Evolutionary conservation across 2,113 vertebrate genomes (phyloP), one percentile per base, ranked within the genome.

Genomic region (Australoheros scitulus): DNA sequence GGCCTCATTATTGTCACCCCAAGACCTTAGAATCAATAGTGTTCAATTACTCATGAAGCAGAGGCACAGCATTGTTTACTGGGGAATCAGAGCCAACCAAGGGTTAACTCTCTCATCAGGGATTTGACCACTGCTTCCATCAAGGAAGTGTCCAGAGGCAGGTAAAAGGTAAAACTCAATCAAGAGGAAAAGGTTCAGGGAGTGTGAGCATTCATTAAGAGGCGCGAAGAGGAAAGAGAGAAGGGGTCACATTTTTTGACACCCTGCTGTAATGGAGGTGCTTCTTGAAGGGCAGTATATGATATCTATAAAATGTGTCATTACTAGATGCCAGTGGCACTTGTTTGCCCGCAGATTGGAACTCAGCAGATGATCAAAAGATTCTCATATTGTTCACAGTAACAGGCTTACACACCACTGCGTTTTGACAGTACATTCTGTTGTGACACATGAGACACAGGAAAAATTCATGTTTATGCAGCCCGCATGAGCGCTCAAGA

Each of bases 11-110:
- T 92, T 94, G 92, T 91, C 92, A 91, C 93, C 92, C 84, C 80
- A 86, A 91, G 90, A 91, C 92, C 92, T 86, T 77, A 50, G 41
- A 89, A 94, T 94, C 93, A 86, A 96, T 95, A 91, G 68, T 87
- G 91, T 88, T 95, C 91, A 94, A 95, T 95, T 94, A 94, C 87
- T 94, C 91, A 94, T 94, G 91, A 94, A 89, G 75, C 87, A 57
- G 82, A 84, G 89, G 89, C 82, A n/a, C 85, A 61, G 61, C 70
- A 59, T 79, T 88, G 87, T 85, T 87, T 88, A 58, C 86, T 55
- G 59, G 82, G 88, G 90, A 89, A 84, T 87, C 70, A 77, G 76
- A 89, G 76, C 59, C 75, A 85, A 26, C 85, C 52, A 81, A 82
- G 78, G 90, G 89, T 92, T 90, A 93, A 93, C 83, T 81, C 47